These are phyloP conservation scores for Rhynchophorus ferrugineus DNA, from an alignment of 1,140 invertebrate species.

Conservation along the genomic window DNA sequence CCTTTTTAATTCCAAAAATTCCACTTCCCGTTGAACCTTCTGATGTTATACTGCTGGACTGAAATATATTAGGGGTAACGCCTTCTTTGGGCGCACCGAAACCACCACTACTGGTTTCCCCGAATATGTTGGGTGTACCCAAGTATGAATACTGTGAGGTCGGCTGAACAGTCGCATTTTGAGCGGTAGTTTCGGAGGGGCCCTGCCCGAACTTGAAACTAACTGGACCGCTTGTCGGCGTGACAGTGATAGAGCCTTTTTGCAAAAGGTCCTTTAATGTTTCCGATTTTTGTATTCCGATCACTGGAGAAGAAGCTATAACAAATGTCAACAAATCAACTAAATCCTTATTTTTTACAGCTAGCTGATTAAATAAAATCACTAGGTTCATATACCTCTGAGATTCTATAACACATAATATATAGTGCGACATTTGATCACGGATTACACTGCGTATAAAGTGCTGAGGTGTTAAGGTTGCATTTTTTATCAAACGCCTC, in stretches of 20 bases:
- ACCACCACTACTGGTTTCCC: background rate
- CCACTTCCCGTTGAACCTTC: background rate
- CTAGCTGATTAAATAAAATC: no score
- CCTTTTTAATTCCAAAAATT: background rate
- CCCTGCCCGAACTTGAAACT: background rate
- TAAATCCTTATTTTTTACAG: no score
- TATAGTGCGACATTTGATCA: no score
- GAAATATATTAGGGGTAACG: slow-evolving; percentile 6
- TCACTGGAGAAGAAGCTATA: background rate
- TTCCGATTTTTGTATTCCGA: background rate
- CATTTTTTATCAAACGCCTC: no score
- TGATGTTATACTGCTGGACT: no score
- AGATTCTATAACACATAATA: no score
- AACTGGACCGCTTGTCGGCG: background rate
- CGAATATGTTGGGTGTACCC: background rate
- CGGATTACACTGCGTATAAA: no score
- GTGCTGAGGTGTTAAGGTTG: no score
- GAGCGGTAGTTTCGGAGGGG: background rate
- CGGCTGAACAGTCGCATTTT: background rate
- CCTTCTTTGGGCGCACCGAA: slow-evolving; percentile 10
- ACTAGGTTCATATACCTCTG: no score
- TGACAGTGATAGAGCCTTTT: background rate
- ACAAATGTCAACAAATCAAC: no score
- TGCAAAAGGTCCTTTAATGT: background rate
- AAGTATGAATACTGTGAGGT: no score